Percentiles rank a stretch among this genome's conserved stretches.
phyloP scores from a whole-genome alignment of 92 coral and sea anemone species.

The Porites cylindrica region DNA sequence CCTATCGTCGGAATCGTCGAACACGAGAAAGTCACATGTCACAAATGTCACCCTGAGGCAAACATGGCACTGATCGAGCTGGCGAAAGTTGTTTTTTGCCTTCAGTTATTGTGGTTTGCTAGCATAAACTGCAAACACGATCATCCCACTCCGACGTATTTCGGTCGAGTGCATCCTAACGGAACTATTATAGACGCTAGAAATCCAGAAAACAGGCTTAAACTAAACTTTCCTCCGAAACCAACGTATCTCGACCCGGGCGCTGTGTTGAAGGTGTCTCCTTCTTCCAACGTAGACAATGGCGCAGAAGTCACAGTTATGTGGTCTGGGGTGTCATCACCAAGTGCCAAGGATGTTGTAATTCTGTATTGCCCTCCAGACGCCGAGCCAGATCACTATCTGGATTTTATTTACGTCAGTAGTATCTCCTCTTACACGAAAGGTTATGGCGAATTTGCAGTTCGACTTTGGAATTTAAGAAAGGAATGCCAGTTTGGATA shows the following conservation, averaged over 20 bases:
- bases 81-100: not conserved
- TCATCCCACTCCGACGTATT: constrained; percentile 79
- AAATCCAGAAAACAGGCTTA: constrained; percentile 58
- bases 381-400: constrained; percentile 68
- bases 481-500: constrained; percentile 86
- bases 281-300: constrained; percentile 61
- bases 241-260: constrained; percentile 19
- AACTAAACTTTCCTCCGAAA: constrained; percentile 24
- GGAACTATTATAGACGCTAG: constrained; percentile 80
- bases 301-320: constrained; percentile 77
- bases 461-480: constrained; percentile 81
- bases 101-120: constrained; percentile 24
- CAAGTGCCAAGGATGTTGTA: constrained; percentile 71
- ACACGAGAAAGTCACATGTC: not conserved
- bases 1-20: not conserved
- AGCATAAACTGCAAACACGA: constrained; percentile 46
- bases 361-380: constrained; percentile 88
- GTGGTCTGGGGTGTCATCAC: constrained; percentile 73
- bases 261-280: constrained; percentile 45
- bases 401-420: constrained; percentile 74
- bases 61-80: not conserved
- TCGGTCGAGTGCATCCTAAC: constrained; percentile 72
- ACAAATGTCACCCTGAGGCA: not conserved
- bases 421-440: constrained; percentile 60
- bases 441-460: constrained; percentile 74